These are phyloP conservation scores for Saccostrea cuccullata DNA, from an alignment of 1,140 invertebrate genomes.

Conservation along the genomic window DNA sequence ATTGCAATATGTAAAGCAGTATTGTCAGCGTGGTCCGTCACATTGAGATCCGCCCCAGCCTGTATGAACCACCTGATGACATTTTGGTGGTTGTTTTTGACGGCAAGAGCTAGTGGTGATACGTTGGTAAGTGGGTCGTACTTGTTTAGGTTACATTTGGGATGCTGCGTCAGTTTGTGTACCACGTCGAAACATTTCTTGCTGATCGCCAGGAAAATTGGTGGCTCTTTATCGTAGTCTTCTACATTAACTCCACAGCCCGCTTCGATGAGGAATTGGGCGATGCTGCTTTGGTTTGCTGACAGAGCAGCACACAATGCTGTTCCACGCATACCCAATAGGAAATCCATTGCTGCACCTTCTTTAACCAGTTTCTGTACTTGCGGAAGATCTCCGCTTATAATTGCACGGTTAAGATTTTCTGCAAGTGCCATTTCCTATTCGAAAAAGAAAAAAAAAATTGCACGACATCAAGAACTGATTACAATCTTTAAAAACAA, in stretches of 20 bases:
- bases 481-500: too few species aligned
- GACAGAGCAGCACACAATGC: conserved; percentile 57
- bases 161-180: conserved; percentile 47
- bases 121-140: conserved; percentile 47
- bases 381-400: conserved; percentile 42
- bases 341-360: conserved; percentile 53
- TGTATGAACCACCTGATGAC: conserved; percentile 48
- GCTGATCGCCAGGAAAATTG: conserved; percentile 48
- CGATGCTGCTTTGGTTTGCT: conserved; percentile 43
- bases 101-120: conserved; percentile 50
- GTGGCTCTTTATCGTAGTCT: conserved; percentile 55
- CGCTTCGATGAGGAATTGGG: conserved; percentile 48
- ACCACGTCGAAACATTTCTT: conserved; percentile 52
- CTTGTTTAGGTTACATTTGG: conserved; percentile 52
- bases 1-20: conserved; percentile 49
- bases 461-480: too few species aligned
- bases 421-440: conserved; percentile 48
- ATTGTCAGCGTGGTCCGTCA: conserved; percentile 40
- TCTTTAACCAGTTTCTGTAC: conserved; percentile 45
- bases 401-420: conserved; percentile 50
- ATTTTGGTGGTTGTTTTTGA: conserved; percentile 22
- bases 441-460: neutral
- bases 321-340: conserved; percentile 55
- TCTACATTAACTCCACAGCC: conserved; percentile 55
- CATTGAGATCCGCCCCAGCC: conserved; percentile 42